These are phyloP conservation scores for Andrena bicolor DNA, from an alignment of 2,888 invertebrate species.

Conservation along the genomic window DNA sequence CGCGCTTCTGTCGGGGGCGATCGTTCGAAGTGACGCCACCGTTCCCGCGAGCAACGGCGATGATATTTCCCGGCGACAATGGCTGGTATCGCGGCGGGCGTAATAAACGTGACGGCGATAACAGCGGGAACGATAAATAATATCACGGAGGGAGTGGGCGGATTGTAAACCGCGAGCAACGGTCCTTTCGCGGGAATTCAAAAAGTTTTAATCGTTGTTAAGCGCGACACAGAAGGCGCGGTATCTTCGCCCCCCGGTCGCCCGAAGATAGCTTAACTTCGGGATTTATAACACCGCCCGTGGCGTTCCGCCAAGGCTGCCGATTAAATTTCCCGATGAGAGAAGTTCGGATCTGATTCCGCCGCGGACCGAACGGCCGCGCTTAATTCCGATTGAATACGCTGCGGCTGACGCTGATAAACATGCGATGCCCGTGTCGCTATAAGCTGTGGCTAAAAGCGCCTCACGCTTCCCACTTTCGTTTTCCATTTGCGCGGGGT, in stretches of 20 bases:
- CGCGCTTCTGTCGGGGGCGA: slow-evolving; percentile 3
- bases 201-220: slow-evolving; percentile 27
- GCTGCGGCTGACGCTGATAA: slow-evolving; percentile 13
- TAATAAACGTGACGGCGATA: slow-evolving; percentile 20
- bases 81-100: slow-evolving; percentile 17
- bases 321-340: slow-evolving; percentile 43
- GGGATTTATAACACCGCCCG: slow-evolving; percentile 41
- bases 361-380: slow-evolving; percentile 1
- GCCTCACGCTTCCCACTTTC: neutral
- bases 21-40: slow-evolving; percentile 18
- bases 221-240: neutral
- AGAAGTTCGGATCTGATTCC: slow-evolving; percentile 38
- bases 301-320: slow-evolving; percentile 26
- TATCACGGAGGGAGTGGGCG: neutral
- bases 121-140: slow-evolving; percentile 34
- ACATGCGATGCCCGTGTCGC: slow-evolving; percentile 14
- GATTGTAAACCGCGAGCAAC: slow-evolving; percentile 1
- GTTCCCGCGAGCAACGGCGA: neutral
- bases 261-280: slow-evolving; percentile 39
- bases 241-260: neutral
- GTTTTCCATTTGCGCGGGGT: neutral
- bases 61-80: slow-evolving; percentile 12
- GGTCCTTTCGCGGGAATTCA: neutral
- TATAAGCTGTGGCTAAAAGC: neutral
- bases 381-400: slow-evolving; percentile 45